These are phyloP conservation scores for Bradypus variegatus DNA, from an alignment of 2,797 vertebrate species.

Conservation along the genomic window DNA sequence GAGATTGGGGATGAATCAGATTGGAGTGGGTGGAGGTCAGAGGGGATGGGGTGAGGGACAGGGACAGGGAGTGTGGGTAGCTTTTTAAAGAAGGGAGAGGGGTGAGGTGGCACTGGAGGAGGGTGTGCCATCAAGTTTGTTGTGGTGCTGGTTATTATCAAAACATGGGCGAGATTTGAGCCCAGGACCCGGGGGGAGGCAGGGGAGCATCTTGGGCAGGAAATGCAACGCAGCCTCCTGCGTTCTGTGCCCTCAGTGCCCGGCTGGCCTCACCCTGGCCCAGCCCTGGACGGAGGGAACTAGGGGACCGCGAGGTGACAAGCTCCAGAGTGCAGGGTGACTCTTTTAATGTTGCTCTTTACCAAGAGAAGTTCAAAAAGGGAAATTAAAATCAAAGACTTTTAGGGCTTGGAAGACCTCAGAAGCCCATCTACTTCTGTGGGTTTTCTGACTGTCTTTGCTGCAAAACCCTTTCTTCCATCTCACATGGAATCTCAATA, in stretches of 20 bases:
- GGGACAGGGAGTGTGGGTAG: accelerated
- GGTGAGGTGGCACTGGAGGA: background rate
- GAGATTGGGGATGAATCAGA: background rate
- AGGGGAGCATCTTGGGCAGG: too few relatives aligned
- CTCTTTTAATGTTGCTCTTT: background rate
- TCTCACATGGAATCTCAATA: accelerated
- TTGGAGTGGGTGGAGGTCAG: background rate
- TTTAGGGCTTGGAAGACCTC: background rate
- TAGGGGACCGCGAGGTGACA: background rate
- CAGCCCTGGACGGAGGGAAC: too few relatives aligned
- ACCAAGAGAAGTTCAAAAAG: background rate
- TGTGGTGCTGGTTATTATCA: background rate
- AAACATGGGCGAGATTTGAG: background rate
- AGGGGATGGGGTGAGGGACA: background rate
- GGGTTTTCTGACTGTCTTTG: background rate
- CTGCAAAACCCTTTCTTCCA: background rate
- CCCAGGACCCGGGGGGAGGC: background rate
- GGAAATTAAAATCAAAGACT: background rate
- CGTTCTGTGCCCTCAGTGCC: background rate
- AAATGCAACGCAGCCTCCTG: too few relatives aligned
- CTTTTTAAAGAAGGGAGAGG: too few relatives aligned
- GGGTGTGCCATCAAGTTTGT: too few relatives aligned
- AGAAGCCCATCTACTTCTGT: background rate
- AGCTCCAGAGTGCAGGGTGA: too few relatives aligned
- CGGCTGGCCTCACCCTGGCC: background rate